Evolutionary conservation across 1,140 invertebrate genomes (phyloP).

Genomic region (Mizuhopecten yessoensis): DNA sequence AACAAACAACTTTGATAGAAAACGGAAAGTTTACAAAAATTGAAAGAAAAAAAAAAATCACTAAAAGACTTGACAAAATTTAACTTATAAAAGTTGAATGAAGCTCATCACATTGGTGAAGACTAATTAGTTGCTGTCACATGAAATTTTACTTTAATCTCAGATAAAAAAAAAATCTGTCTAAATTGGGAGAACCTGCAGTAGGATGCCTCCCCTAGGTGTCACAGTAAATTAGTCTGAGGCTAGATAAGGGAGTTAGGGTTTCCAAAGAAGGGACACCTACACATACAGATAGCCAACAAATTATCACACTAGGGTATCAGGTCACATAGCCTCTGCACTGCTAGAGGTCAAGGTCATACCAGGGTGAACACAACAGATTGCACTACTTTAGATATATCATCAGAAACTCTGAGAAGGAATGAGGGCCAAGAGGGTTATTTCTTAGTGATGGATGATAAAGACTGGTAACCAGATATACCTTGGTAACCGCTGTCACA

Average conservation of each 20-base stretch:
- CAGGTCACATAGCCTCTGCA: conserved; percentile 2
- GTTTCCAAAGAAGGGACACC: not conserved
- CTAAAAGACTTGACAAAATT: no score
- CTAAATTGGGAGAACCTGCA: not conserved
- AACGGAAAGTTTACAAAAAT: no score
- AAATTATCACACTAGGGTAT: not conserved
- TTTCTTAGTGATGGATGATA: not conserved
- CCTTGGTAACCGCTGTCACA: not conserved
- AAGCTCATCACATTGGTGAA: not conserved
- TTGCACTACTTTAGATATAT: not conserved
- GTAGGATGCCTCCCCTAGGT: not conserved
- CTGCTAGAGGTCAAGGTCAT: conserved; percentile 14
- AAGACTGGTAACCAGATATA: not conserved
- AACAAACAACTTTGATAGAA: no score
- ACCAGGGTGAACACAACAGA: not conserved
- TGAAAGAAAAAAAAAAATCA: no score
- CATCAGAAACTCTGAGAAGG: no score
- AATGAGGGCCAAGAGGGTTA: not conserved
- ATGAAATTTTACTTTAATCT: not conserved
- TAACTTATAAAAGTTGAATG: no score
- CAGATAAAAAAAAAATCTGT: not conserved
- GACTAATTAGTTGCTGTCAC: not conserved
- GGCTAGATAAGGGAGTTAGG: not conserved
- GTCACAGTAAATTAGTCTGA: conserved; percentile 1
- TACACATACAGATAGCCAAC: not conserved